Evolutionary conservation across 2,113 vertebrate genomes (phyloP), one percentile per base, ranked within the genome.

Genomic region (Pedetes capensis): DNA sequence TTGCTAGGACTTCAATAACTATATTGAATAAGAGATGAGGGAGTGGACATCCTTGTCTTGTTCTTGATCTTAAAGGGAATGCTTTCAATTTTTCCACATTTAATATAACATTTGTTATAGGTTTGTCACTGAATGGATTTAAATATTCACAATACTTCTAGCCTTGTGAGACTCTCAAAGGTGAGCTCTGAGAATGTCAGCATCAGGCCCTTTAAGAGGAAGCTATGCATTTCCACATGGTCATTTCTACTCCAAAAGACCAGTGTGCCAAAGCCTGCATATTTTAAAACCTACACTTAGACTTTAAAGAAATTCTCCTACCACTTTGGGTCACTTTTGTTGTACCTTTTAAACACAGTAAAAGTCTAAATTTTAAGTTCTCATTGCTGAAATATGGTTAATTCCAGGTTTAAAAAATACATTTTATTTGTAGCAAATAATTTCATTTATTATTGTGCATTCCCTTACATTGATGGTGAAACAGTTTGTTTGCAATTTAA

Each of bases 371-470:
- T 74, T 84, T 86, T 18, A 96, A 11, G 82, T 82, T 75, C 27
- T 91, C 92, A 94, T 32, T 68, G 61, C 23, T 79, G 53, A 95
- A 95, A 89, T 0, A 17, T 42, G 1, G 81, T 79, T 88, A 91
- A 61, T 17, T 68, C 13, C 8, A 94, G 16, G 42, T 92, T 83
- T 44, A 44, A 88, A 85, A 75, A 87, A 92, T 8, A 84, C 16
- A 22, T 55, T 27, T 95, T 94, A 32, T 94, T 92, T 59, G 4
- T 6, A 93, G 59, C 34, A 95, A 80, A 91, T 79, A 88, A 87
- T 75, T 27, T 87, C 27, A 20, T 72, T 11, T 37, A 66, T 92
- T 95, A 89, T 78, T 89, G 29, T 84, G 20, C 44, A 82, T 83
- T 71, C 14, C n/a, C 6, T 44, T 95, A 80, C 85, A 88, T 55